Evolutionary conservation across 2,113 vertebrate species (phyloP), one percentile per base, ranked within the genome.

Genomic region (Hylia prasina): DNA sequence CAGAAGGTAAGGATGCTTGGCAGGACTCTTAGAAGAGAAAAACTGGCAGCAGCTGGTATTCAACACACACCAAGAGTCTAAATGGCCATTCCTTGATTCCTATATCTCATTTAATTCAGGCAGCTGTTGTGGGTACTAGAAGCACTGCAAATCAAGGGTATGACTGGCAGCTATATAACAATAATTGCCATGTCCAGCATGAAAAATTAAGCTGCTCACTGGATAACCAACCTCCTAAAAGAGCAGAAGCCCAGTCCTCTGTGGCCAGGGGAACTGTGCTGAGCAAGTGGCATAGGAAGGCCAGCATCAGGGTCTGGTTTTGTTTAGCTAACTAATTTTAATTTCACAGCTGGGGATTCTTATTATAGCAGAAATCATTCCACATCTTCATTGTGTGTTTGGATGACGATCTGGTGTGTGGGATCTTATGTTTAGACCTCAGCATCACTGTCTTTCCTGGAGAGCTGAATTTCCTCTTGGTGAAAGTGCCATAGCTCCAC

Each of bases 21-120:
- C 91, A 91, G 42, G 22, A 42, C 71, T 85, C 75, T 95, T 90
- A 51, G 64, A 87, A 30, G 33, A 87, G 80, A 51, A 96, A 92
- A 78, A 50, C 61, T 89, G 91, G 71, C 82, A 83, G 64, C 71
- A 88, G 76, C 47, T 93, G 82, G 87, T 66, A 50, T 65, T 72
- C 61, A 69, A 61, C 25, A 14, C 30, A 28, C 37, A 82, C 31
- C 39, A 65, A 63, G 45, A 85, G 35, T 47, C 65, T 72, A 61
- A 76, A 82, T 21, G 48, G 54, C 30, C 70, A 39, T 70, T 86
- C 50, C 35, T 66, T 44, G 6, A 31, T 82, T 93, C 42, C 63
- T 73, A 0, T 70, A 35, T 77, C 70, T 88, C 75, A 23, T 60
- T 93, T 71, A 72, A 71, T 60, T 68, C 45, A 39, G 66, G 37